Percentiles rank a stretch among this genome's conserved stretches.
Evolutionary conservation across 1,140 invertebrate genomes (phyloP).

Genomic region (Mesaphorura yosii): DNA sequence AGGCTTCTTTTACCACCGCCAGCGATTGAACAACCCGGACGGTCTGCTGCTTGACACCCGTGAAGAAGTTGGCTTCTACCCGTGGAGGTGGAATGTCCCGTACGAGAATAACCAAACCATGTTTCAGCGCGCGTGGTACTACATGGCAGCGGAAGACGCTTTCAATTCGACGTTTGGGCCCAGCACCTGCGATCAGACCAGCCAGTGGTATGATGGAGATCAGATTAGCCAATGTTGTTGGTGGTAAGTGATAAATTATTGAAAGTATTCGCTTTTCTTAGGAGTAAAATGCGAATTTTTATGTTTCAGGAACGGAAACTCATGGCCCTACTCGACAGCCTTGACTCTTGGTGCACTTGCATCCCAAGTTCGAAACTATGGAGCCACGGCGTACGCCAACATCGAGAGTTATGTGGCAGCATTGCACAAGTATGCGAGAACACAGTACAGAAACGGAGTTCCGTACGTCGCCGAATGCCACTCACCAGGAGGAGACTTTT

Average conservation of each 20-base stretch:
- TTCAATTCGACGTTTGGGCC: slow-evolving; percentile 21
- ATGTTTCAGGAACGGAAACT: slow-evolving; percentile 26
- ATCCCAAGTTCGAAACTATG: slow-evolving; percentile 15
- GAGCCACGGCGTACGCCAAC: background rate
- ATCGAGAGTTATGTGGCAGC: slow-evolving; percentile 14
- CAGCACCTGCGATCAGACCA: slow-evolving; percentile 21
- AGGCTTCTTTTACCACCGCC: slow-evolving; percentile 26
- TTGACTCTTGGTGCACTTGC: slow-evolving; percentile 18
- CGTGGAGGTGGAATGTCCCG: slow-evolving; percentile 19
- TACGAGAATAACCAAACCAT: background rate
- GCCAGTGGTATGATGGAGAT: slow-evolving; percentile 25
- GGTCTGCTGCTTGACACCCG: slow-evolving; percentile 17
- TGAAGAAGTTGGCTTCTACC: slow-evolving; percentile 27
- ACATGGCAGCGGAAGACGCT: slow-evolving; percentile 15
- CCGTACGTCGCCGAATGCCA: slow-evolving; percentile 30
- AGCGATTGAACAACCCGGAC: slow-evolving; percentile 24
- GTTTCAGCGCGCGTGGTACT: slow-evolving; percentile 15
- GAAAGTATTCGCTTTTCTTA: background rate
- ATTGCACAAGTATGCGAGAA: slow-evolving; percentile 20
- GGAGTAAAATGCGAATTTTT: background rate
- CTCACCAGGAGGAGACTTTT: slow-evolving; percentile 16
- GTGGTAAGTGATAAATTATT: slow-evolving; percentile 19
- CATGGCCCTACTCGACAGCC: slow-evolving; percentile 29
- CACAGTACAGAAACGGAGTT: slow-evolving; percentile 26
- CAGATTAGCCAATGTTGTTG: slow-evolving; percentile 22